phyloP scores from a whole-genome alignment of 2,113 vertebrate species.

The Lophura nycthemera region DNA sequence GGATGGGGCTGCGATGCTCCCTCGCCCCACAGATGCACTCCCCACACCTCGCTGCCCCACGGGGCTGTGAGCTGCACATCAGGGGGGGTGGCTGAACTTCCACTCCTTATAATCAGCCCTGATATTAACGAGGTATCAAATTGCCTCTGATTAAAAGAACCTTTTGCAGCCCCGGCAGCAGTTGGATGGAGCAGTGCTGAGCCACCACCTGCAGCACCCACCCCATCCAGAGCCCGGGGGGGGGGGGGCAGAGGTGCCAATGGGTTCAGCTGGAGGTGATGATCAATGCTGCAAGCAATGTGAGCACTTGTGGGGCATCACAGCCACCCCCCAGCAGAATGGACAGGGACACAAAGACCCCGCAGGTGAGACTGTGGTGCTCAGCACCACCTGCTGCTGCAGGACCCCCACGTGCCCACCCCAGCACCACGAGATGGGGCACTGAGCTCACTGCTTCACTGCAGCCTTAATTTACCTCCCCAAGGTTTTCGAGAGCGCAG shows the following conservation, averaged over 20 bases:
- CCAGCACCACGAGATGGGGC: neutral
- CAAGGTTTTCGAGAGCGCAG: accelerated
- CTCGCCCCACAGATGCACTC: no score
- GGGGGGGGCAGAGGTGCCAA: neutral
- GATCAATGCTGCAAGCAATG: accelerated
- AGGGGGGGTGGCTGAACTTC: neutral
- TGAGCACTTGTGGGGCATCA: neutral
- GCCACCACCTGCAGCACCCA: neutral
- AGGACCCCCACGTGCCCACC: neutral
- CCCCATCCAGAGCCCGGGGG: accelerated
- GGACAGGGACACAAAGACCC: neutral
- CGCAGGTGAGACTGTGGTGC: neutral
- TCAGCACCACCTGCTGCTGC: neutral
- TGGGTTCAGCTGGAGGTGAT: accelerated
- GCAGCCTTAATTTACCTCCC: accelerated
- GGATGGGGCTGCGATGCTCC: no score
- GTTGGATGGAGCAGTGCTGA: neutral
- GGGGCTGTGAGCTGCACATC: no score
- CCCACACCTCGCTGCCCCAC: no score
- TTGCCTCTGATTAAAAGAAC: conserved; percentile 60
- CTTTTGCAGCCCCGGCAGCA: neutral
- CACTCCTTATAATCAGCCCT: conserved; percentile 27
- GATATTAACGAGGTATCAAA: conserved; percentile 45
- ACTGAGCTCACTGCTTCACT: neutral
- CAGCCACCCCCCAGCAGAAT: neutral